Conservation (phyloP, 1,140 invertebrate species). For the Pectinophora gossypiella region DNA sequence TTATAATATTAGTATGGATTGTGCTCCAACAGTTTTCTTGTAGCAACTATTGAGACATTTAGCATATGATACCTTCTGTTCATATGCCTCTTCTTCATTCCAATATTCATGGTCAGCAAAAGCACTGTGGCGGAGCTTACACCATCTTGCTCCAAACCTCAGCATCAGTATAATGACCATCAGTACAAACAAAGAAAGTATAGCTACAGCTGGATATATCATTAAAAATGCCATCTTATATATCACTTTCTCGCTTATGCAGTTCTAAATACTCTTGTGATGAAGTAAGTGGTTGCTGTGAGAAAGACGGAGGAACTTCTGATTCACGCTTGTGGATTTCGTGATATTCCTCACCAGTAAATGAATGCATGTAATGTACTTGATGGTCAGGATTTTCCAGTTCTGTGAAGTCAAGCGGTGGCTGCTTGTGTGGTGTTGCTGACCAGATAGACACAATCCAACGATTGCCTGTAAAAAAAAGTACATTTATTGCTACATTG, state of each 20-base stretch:
- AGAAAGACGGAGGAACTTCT: constrained; percentile 45
- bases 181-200: constrained; percentile 83
- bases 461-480: constrained; percentile 81
- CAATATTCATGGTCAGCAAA: constrained; percentile 59
- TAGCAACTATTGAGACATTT: constrained; percentile 19
- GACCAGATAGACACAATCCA: constrained; percentile 90
- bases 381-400: constrained; percentile 74
- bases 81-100: constrained; percentile 57
- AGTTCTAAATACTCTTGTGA: constrained; percentile 83
- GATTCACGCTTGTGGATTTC: constrained; percentile 36
- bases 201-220: constrained; percentile 83
- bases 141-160: constrained; percentile 81
- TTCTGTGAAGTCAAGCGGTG: constrained; percentile 87
- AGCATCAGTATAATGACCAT: constrained; percentile 84
- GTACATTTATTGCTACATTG: not conserved
- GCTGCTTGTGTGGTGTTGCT: constrained; percentile 86
- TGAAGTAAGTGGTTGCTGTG: constrained; percentile 52
- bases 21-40: too few species aligned
- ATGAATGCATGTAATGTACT: constrained; percentile 43
- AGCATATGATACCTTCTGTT: constrained; percentile 63
- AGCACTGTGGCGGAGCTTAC: constrained; percentile 80
- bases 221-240: constrained; percentile 85
- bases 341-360: constrained; percentile 41
- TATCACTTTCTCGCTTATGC: constrained; percentile 88
- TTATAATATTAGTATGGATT: too few species aligned